Conservation (phyloP, 2,888 invertebrate species). For the Spicauda simplicius region DNA sequence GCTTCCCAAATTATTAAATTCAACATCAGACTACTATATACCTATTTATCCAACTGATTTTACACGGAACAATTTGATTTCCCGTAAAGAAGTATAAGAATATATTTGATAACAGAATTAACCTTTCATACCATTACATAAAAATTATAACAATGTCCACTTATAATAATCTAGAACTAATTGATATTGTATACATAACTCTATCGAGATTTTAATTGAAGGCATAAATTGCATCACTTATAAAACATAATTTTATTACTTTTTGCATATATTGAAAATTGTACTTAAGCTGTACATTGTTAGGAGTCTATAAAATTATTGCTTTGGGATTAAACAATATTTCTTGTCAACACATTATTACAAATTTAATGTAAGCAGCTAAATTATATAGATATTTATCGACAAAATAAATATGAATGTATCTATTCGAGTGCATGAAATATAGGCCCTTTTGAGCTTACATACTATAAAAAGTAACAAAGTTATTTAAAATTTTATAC, state of each 20-base stretch:
- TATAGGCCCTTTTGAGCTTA: conserved; percentile 5
- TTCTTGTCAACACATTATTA: conserved; percentile 9
- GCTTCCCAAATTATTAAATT: background rate
- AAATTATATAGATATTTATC: conserved; percentile 9
- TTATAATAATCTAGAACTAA: conserved; percentile 23
- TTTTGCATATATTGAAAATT: conserved; percentile 48
- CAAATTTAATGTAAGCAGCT: background rate
- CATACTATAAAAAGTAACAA: conserved; percentile 17
- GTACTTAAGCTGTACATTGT: conserved; percentile 65
- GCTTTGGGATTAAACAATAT: background rate
- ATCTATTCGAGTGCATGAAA: conserved; percentile 31
- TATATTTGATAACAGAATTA: conserved; percentile 16
- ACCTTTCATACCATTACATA: conserved; percentile 31
- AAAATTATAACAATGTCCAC: conserved; percentile 35
- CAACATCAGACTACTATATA: background rate
- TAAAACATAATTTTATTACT: conserved; percentile 45
- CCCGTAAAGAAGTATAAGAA: background rate
- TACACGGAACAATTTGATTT: background rate
- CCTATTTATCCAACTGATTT: background rate
- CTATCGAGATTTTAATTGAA: conserved; percentile 72
- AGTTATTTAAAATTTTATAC: conserved; percentile 1
- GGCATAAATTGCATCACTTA: conserved; percentile 68
- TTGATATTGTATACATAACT: conserved; percentile 42
- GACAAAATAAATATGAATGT: conserved; percentile 28
- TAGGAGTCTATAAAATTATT: conserved; percentile 8